Conservation (phyloP, 1,140 invertebrate genomes). For the Pissodes strobi region DNA sequence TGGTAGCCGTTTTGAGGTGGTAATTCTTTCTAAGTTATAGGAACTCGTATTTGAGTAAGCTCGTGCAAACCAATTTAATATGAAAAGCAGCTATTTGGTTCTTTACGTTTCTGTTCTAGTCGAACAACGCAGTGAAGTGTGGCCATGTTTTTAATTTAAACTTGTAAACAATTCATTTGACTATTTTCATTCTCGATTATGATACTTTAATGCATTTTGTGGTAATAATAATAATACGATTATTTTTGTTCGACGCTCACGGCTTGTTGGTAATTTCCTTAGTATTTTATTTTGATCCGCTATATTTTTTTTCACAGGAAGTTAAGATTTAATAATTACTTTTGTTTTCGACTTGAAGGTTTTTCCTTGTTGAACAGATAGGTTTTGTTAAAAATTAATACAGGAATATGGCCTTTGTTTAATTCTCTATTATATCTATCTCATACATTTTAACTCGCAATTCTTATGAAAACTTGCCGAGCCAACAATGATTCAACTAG, state of each 20-base stretch:
- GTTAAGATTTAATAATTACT: slow-evolving; percentile 9
- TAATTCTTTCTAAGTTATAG: no score
- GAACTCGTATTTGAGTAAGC: no score
- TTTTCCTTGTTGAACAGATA: slow-evolving; percentile 19
- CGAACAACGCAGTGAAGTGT: no score
- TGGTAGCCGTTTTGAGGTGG: no score
- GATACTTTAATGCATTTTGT: no score
- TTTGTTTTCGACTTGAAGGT: slow-evolving; percentile 20
- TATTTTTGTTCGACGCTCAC: neutral
- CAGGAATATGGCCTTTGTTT: neutral
- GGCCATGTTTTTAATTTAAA: no score
- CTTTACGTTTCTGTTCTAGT: no score
- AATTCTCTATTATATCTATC: neutral
- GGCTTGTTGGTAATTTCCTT: neutral
- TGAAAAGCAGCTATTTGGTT: no score
- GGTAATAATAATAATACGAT: no score
- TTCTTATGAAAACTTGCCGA: slow-evolving; percentile 2
- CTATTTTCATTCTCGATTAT: no score
- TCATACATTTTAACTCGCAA: neutral
- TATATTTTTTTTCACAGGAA: slow-evolving; percentile 15
- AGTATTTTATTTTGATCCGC: slow-evolving; percentile 3
- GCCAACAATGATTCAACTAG: neutral
- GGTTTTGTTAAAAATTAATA: neutral
- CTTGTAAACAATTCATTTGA: no score
- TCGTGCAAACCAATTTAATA: no score